These are phyloP conservation scores for Acrossocheilus fasciatus DNA, from an alignment of 2,797 vertebrate species.

Conservation along the genomic window DNA sequence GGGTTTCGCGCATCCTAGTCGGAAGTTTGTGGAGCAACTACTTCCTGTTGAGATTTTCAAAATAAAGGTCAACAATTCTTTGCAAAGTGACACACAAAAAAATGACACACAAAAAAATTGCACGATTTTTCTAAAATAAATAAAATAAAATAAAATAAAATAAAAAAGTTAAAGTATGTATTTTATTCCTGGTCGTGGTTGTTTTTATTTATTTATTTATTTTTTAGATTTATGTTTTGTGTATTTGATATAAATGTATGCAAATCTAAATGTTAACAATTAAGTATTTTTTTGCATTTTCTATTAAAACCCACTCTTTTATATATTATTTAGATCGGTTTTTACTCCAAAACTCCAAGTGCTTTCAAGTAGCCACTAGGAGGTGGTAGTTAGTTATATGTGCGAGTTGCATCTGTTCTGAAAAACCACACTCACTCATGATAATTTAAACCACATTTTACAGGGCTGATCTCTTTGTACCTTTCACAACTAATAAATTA, in stretches of 20 bases:
- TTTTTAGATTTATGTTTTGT: neutral
- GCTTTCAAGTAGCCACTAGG: conserved; percentile 13
- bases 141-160: neutral
- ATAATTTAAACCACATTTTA: conserved; percentile 26
- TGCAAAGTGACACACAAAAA: neutral
- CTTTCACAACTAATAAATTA: neutral
- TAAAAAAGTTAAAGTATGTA: neutral
- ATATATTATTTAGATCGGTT: neutral
- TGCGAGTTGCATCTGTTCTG: neutral
- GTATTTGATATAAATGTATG: neutral
- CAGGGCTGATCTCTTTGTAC: conserved; percentile 1
- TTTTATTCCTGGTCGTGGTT: neutral
- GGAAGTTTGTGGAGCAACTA: conserved; percentile 66
- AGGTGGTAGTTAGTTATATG: conserved; percentile 36
- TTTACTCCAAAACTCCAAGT: neutral
- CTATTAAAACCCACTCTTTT: neutral
- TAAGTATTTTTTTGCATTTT: too few relatives aligned
- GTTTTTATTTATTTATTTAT: neutral
- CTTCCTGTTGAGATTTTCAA: conserved; percentile 78
- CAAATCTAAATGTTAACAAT: neutral
- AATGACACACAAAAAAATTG: neutral
- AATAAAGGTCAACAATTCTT: conserved; percentile 70
- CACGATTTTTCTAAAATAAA: neutral
- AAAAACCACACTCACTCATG: neutral
- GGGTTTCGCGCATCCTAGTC: conserved; percentile 73